Base-by-base conservation (phyloP, 2,888 invertebrate genomes). In the Parelbella ahira region DNA sequence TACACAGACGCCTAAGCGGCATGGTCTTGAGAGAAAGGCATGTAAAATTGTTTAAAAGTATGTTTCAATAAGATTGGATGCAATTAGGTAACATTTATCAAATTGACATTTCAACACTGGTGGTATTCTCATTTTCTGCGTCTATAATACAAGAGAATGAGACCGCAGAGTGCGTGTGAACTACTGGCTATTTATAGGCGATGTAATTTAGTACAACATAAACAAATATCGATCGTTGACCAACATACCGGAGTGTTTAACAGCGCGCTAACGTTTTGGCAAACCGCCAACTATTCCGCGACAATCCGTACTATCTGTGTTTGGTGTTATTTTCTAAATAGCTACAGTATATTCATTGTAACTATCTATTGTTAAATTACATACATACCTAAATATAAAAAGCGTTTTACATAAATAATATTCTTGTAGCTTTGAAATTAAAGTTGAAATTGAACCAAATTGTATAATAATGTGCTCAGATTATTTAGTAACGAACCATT, bases 201-300 rank as follows among this genome's bases (percentile, higher is more conserved):
- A 41, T 44, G 49, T 49, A 54, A 54, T 58, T 58, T 50, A 47
- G 56, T 58, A 52, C 54, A 63, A 61, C 55, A 71, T 69, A 78
- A 77, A 80, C 72, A 77, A 60, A 75, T 72, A 60, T 63, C 63
- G 64, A 68, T 65, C 74, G 75, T 70, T 75, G 77, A 77, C 75
- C 78, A 80, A 77, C 76, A 80, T 79, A 72, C 71, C 67, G 54
- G 62, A 65, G 64, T 63, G 73, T 79, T 80, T 76, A 73, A 81
- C 74, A 76, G 68, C 65, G 65, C 61, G 68, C 61, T 60, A 72
- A 72, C 69, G 55, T 72, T 78, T 82, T 84, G 86, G 84, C 74
- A 60, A 45, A 27, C 47, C 27, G 52, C 83, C 86, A 86, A 80
- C 60, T 72, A 79, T 83, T 81, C 72, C 68, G 69, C 70, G 77